A percentile compares a stretch with the other conserved stretches of the same genome.
Conservation (phyloP, 2,888 invertebrate species). For the Ethmia dodecea region DNA sequence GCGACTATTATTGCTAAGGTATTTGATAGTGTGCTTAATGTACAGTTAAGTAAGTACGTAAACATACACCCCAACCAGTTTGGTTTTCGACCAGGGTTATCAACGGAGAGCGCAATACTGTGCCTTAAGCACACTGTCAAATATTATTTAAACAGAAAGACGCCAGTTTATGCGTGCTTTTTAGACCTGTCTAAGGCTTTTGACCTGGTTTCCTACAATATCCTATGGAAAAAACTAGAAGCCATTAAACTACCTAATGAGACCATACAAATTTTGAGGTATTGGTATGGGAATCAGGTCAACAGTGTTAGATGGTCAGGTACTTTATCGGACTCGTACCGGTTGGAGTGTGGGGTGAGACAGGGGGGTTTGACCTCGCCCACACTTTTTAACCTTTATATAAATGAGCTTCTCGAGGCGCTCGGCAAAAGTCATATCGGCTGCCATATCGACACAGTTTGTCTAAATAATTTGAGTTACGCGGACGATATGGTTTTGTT, state of each 20-base stretch:
- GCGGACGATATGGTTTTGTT: slow-evolving; percentile 19
- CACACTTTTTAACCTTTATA: slow-evolving; percentile 12
- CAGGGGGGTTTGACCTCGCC: slow-evolving; percentile 11
- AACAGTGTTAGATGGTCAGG: neutral
- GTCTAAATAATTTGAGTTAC: slow-evolving; percentile 13
- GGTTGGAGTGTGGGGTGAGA: slow-evolving; percentile 5
- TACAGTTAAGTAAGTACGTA: too few species aligned
- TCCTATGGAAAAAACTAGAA: neutral
- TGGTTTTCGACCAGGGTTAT: slow-evolving; percentile 8
- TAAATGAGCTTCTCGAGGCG: slow-evolving; percentile 11
- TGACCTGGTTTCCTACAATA: slow-evolving; percentile 1
- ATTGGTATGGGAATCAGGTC: slow-evolving; percentile 1
- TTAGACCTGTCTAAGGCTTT: slow-evolving; percentile 2
- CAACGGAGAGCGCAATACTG: slow-evolving; percentile 13
- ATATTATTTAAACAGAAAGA: too few species aligned
- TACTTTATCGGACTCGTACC: neutral
- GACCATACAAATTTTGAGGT: neutral
- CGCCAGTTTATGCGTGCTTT: slow-evolving; percentile 3
- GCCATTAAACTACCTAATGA: neutral
- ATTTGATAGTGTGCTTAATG: slow-evolving; percentile 11
- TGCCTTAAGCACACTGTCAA: slow-evolving; percentile 10
- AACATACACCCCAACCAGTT: slow-evolving; percentile 3
- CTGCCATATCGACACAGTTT: too few species aligned
- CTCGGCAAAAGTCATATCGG: slow-evolving; percentile 10
- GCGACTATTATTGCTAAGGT: slow-evolving; percentile 16